These are phyloP conservation scores for Belonocnema kinseyi DNA, from an alignment of 1,140 invertebrate species.

Conservation along the genomic window DNA sequence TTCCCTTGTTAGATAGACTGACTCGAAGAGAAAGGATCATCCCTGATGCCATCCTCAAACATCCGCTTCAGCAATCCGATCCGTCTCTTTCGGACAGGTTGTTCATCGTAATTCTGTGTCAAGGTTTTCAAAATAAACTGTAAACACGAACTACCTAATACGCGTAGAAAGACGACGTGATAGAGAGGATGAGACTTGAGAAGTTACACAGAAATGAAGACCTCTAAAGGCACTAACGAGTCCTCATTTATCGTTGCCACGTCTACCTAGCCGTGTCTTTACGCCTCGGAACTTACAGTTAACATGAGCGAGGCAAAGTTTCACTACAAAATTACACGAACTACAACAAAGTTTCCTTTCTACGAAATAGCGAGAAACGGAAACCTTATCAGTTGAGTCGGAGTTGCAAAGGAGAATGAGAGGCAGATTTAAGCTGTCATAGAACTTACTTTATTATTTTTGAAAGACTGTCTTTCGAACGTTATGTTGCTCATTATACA, in stretches of 20 bases:
- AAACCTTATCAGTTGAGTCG: background rate
- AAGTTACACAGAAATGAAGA: constrained; percentile 23
- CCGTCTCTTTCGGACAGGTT: too few species aligned
- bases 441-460: background rate
- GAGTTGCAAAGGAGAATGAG: constrained; percentile 1
- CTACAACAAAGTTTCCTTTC: constrained; percentile 20
- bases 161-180: constrained; percentile 5
- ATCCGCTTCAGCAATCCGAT: too few species aligned
- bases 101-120: too few species aligned
- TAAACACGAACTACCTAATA: background rate
- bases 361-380: constrained; percentile 18
- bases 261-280: constrained; percentile 20
- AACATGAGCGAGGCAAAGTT: constrained; percentile 29
- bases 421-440: background rate
- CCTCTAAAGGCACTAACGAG: constrained; percentile 26
- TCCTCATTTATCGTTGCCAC: constrained; percentile 17
- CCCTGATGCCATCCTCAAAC: too few species aligned
- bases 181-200: constrained; percentile 3
- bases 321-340: constrained; percentile 23
- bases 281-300: constrained; percentile 21
- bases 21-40: too few species aligned
- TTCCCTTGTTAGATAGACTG: too few species aligned
- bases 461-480: too few species aligned
- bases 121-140: background rate
- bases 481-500: too few species aligned